phyloP scores from a whole-genome alignment of 2,888 invertebrate genomes.

The Tenthredo mesomela region DNA sequence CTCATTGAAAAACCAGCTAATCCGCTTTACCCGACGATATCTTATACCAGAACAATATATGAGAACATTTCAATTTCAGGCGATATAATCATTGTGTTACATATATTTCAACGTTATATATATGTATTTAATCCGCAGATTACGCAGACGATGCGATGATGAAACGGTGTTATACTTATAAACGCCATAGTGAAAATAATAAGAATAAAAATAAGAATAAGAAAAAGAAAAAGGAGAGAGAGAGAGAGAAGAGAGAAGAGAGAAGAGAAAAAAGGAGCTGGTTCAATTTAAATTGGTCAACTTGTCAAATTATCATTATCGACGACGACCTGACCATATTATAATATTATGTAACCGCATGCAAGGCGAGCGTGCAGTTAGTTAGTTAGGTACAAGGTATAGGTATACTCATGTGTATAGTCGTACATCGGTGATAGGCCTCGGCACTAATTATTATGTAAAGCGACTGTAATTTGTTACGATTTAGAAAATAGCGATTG shows the following conservation, averaged over 20 bases:
- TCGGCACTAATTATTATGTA: constrained; percentile 20
- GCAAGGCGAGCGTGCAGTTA: constrained; percentile 28
- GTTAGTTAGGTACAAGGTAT: constrained; percentile 1
- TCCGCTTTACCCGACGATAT: neutral
- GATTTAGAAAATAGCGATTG: constrained; percentile 41
- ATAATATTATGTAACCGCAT: constrained; percentile 35
- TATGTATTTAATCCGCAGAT: neutral
- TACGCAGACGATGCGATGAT: neutral
- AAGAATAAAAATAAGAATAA: neutral
- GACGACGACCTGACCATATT: neutral
- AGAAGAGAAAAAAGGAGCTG: neutral
- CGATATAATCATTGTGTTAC: neutral
- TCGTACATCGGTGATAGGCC: neutral
- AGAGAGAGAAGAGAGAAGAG: neutral
- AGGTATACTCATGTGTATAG: neutral
- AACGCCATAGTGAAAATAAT: neutral
- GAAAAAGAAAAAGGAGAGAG: neutral
- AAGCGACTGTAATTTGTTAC: constrained; percentile 36
- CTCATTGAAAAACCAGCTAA: neutral
- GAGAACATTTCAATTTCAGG: neutral
- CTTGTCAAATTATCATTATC: constrained; percentile 44
- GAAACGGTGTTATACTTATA: constrained; percentile 16
- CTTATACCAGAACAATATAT: neutral
- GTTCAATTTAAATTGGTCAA: constrained; percentile 49
- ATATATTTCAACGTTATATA: neutral